Conservation (phyloP, 2,113 vertebrate genomes). For the Erinaceus europaeus region DNA sequence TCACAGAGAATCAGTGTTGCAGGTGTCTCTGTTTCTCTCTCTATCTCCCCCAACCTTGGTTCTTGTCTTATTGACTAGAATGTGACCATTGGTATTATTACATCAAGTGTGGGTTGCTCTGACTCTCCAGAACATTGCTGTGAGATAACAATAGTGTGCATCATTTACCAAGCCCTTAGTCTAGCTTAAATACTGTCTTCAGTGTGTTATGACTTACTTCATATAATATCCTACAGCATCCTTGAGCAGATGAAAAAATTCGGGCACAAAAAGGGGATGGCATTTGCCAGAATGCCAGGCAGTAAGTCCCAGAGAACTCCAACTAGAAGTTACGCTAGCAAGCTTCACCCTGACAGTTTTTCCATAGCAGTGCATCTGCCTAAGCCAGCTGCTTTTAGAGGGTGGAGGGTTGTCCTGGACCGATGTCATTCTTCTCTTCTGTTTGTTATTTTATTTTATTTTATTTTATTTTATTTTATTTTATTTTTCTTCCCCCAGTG, state of each 20-base stretch:
- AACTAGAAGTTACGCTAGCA: background rate
- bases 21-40: too few relatives aligned
- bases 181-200: background rate
- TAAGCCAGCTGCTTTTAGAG: background rate
- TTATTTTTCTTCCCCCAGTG: too few relatives aligned
- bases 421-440: too few relatives aligned
- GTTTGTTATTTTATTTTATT: too few relatives aligned
- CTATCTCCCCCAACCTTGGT: background rate
- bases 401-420: fast-evolving
- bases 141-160: fast-evolving
- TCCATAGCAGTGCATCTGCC: fast-evolving
- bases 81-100: too few relatives aligned
- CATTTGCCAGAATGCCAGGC: background rate
- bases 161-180: too few relatives aligned
- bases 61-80: background rate
- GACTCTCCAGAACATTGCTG: fast-evolving
- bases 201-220: background rate
- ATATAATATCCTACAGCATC: too few relatives aligned
- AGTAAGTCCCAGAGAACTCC: background rate
- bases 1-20: too few relatives aligned
- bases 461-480: too few relatives aligned
- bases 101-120: background rate
- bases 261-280: background rate
- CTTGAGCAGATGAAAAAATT: background rate
- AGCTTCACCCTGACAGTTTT: background rate